These are phyloP conservation scores for Erpornis zantholeuca DNA, from an alignment of 2,113 vertebrate species.

Conservation along the genomic window DNA sequence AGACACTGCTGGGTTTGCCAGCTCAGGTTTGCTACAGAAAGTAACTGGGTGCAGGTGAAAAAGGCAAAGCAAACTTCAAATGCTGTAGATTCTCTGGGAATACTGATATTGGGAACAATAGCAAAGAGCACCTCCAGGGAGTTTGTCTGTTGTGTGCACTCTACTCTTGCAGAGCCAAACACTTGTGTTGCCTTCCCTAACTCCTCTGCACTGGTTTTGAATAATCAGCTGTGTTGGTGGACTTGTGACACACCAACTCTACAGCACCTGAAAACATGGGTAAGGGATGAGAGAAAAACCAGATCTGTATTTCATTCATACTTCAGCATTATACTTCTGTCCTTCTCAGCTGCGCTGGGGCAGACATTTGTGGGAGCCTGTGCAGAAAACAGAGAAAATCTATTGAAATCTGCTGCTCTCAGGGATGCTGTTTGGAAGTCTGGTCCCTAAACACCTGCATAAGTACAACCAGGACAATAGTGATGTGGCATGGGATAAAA, in stretches of 20 bases:
- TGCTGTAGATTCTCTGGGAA: neutral
- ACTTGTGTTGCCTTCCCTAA: neutral
- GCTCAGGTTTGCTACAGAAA: fast-evolving
- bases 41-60: neutral
- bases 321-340: neutral
- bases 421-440: neutral
- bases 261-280: neutral
- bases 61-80: neutral
- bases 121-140: neutral
- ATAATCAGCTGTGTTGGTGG: neutral
- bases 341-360: neutral
- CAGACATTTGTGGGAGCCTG: neutral
- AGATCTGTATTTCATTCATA: neutral
- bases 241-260: neutral
- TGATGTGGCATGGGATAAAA: neutral
- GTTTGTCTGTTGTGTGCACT: neutral
- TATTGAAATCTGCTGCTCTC: neutral
- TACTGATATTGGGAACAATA: fast-evolving
- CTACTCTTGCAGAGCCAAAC: neutral
- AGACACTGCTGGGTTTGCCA: neutral
- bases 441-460: neutral
- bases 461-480: neutral
- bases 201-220: fast-evolving
- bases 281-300: fast-evolving
- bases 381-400: neutral